A percentile compares a stretch with the other conserved stretches of the same genome.
Conservation (phyloP, 2,797 vertebrate species). For the Podargus strigoides region DNA sequence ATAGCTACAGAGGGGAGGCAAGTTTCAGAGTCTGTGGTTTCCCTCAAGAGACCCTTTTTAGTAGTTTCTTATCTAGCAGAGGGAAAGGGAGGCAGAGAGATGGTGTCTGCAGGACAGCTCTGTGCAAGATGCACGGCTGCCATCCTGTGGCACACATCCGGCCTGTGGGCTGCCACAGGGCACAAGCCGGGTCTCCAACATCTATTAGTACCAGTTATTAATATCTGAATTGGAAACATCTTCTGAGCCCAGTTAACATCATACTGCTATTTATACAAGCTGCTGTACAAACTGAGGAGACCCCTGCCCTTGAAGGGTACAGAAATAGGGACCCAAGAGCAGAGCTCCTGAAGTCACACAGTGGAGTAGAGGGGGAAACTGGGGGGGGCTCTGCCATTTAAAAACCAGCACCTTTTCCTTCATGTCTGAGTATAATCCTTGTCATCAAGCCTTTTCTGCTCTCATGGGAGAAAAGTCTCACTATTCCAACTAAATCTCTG, state of each 20-base stretch:
- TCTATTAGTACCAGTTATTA: not conserved
- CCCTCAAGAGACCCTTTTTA: not conserved
- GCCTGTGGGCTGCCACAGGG: fast-evolving
- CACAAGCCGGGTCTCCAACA: not conserved
- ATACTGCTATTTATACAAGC: not conserved
- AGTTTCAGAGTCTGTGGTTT: not conserved
- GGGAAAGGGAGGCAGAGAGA: not conserved
- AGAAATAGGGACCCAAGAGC: not conserved
- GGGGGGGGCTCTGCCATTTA: not conserved
- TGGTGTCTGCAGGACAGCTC: fast-evolving
- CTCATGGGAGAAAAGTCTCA: not conserved
- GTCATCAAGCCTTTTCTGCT: not conserved
- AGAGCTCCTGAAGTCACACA: not conserved
- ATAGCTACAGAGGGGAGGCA: not conserved
- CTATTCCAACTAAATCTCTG: not conserved
- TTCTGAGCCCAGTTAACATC: not conserved
- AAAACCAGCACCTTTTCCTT: not conserved
- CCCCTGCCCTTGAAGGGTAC: not conserved
- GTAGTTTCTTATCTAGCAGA: not conserved
- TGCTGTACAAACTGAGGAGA: not conserved
- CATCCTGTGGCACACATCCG: not conserved
- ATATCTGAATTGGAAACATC: not conserved
- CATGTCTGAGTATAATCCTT: not conserved
- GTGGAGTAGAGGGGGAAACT: not conserved
- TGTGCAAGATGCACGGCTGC: not conserved